These are phyloP conservation scores for Actinopyga echinites DNA, from an alignment of 53 echinoderm and acorn worm species.

Conservation along the genomic window DNA sequence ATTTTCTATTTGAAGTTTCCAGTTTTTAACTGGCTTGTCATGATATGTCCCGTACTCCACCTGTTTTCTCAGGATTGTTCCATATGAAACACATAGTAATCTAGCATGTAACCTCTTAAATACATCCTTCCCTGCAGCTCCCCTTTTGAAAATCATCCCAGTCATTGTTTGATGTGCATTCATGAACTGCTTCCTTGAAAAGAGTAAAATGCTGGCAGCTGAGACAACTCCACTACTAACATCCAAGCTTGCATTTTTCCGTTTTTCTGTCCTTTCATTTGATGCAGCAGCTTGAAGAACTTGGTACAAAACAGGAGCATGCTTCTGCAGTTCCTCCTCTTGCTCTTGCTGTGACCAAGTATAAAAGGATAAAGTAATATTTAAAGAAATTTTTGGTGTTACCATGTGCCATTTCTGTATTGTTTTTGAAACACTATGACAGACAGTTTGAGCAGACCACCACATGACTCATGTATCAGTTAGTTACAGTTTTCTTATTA, in stretches of 20 bases:
- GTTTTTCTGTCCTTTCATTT: not conserved
- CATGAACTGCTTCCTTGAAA: slow-evolving; percentile 3
- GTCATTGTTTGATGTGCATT: slow-evolving; percentile 49
- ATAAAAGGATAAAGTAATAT: not conserved
- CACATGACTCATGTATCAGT: too few species aligned
- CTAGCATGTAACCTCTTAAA: not conserved
- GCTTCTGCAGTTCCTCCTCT: slow-evolving; percentile 37
- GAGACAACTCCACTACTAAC: not conserved
- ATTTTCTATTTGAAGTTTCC: slow-evolving; percentile 8
- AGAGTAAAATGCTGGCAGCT: slow-evolving; percentile 22
- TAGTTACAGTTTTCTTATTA: too few species aligned
- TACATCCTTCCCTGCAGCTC: not conserved
- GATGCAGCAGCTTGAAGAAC: slow-evolving; percentile 12
- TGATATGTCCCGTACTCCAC: not conserved
- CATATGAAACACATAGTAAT: slow-evolving; percentile 4
- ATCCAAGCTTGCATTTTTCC: not conserved
- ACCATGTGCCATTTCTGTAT: too few species aligned
- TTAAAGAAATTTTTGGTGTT: too few species aligned
- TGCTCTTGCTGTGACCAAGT: slow-evolving; percentile 15
- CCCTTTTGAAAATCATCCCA: slow-evolving; percentile 8
- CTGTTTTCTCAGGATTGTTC: slow-evolving; percentile 21
- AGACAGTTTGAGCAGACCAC: too few species aligned
- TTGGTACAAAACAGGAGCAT: not conserved
- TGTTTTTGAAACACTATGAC: too few species aligned
- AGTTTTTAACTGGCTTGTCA: not conserved